Conservation (phyloP, 2,113 vertebrate genomes). For the Aptenodytes forsteri region DNA sequence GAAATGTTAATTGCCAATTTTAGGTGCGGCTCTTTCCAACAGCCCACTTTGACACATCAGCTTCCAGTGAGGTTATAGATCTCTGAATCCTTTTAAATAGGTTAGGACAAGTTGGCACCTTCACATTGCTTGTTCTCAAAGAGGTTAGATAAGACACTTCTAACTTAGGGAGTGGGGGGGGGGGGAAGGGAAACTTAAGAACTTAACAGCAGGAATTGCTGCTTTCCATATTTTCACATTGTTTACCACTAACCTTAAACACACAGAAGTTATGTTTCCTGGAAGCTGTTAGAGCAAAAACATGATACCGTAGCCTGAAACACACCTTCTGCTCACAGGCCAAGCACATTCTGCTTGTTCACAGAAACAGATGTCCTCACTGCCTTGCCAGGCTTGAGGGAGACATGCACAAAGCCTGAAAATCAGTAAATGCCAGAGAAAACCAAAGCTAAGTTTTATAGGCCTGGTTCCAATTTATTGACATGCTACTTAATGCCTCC, state of each 20-base stretch:
- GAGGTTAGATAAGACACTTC: neutral
- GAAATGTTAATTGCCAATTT: neutral
- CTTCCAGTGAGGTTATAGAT: neutral
- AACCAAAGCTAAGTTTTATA: neutral
- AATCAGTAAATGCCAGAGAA: neutral
- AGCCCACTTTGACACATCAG: neutral
- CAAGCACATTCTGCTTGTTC: neutral
- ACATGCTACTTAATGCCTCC: neutral
- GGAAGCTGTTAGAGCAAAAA: neutral
- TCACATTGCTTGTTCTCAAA: neutral
- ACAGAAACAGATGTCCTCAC: neutral
- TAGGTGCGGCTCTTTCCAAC: neutral
- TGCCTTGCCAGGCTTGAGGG: neutral
- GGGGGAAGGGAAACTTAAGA: fast-evolving
- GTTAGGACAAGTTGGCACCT: neutral
- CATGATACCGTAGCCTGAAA: neutral
- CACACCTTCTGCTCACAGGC: neutral
- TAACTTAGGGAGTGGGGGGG: neutral
- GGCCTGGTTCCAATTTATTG: neutral
- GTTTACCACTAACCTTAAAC: neutral
- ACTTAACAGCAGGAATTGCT: neutral
- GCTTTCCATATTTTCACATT: neutral
- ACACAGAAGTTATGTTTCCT: neutral
- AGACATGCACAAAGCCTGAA: neutral
- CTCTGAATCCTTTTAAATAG: neutral